phyloP scores from a whole-genome alignment of 2,888 invertebrate species.

The Mechanitis messenoides region DNA sequence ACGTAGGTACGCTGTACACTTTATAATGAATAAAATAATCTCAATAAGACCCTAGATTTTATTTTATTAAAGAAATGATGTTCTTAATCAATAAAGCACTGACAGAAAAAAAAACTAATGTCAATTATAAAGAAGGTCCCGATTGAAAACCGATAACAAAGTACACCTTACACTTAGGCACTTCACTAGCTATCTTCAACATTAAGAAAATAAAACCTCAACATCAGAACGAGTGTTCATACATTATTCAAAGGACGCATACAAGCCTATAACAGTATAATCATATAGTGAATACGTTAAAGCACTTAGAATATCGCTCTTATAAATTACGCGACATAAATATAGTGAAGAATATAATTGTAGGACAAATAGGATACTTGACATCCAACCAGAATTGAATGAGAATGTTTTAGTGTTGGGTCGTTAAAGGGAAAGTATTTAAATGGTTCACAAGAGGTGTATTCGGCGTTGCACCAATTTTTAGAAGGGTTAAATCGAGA shows the following conservation, averaged over 20 bases:
- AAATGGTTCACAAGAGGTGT: slow-evolving; percentile 1
- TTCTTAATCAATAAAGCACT: too few relatives aligned
- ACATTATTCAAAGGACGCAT: slow-evolving; percentile 53
- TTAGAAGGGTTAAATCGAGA: neutral
- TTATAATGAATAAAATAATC: too few relatives aligned
- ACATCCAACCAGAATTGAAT: slow-evolving; percentile 13
- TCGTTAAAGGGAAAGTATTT: neutral
- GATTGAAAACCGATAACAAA: neutral
- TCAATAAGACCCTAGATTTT: too few relatives aligned
- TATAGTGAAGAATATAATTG: slow-evolving; percentile 34
- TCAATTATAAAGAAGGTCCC: too few relatives aligned
- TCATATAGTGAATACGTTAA: slow-evolving; percentile 58
- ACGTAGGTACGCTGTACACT: too few relatives aligned
- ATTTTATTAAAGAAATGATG: too few relatives aligned
- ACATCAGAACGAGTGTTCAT: slow-evolving; percentile 35
- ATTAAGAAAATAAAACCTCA: neutral
- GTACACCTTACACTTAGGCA: neutral
- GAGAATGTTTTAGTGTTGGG: neutral
- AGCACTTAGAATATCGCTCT: slow-evolving; percentile 41
- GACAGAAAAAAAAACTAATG: too few relatives aligned
- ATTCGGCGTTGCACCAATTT: slow-evolving; percentile 3
- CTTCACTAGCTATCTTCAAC: neutral
- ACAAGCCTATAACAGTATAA: slow-evolving; percentile 44
- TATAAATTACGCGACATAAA: slow-evolving; percentile 49
- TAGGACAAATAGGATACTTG: slow-evolving; percentile 36